Conservation (phyloP, 92 coral and sea anemone genomes). For the Parazoanthus swiftii region DNA sequence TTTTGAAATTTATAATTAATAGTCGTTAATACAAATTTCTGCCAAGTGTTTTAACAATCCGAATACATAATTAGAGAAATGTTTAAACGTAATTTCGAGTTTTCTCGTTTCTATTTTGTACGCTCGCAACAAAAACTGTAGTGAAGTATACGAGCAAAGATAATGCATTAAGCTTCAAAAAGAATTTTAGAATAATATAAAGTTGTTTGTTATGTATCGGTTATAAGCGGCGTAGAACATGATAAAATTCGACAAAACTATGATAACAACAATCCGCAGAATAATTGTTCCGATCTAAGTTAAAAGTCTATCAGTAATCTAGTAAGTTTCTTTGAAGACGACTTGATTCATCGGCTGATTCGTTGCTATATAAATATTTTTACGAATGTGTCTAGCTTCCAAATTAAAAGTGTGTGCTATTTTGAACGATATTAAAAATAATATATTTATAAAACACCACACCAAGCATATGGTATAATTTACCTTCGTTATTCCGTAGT, state of each 20-base stretch:
- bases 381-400: not conserved
- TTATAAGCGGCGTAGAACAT: not conserved
- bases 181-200: too few relatives aligned
- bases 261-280: not conserved
- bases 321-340: not conserved
- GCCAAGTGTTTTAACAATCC: too few relatives aligned
- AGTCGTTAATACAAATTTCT: too few relatives aligned
- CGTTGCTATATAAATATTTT: not conserved
- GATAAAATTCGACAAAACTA: not conserved
- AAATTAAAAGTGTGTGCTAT: too few relatives aligned
- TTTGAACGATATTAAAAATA: not conserved
- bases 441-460: not conserved
- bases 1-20: too few relatives aligned
- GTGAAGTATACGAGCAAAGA: too few relatives aligned
- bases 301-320: too few relatives aligned
- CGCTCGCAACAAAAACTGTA: not conserved
- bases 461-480: not conserved
- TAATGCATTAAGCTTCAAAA: too few relatives aligned
- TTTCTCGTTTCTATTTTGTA: not conserved
- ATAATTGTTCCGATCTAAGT: not conserved
- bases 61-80: too few relatives aligned
- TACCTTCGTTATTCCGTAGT: constrained; percentile 2
- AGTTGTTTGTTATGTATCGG: too few relatives aligned
- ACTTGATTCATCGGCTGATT: not conserved
- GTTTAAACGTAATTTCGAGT: too few relatives aligned